A percentile compares a stretch with the other conserved stretches of the same genome.
These are phyloP conservation scores for Drosophila macrospina DNA, from an alignment of 2,888 invertebrate species.

Conservation along the genomic window DNA sequence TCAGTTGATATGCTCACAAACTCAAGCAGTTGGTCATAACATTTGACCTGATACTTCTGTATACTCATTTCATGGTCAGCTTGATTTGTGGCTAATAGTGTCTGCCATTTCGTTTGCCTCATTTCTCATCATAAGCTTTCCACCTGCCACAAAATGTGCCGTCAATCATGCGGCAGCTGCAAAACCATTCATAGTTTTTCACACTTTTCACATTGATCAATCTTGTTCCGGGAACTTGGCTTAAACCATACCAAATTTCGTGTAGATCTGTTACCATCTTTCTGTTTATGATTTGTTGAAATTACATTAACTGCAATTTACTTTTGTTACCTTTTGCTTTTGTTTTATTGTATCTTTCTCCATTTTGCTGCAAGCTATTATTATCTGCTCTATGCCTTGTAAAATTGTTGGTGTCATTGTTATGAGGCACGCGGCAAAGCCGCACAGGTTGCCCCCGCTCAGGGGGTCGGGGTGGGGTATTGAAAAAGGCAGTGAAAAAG, in stretches of 20 bases:
- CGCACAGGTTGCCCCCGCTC: background rate
- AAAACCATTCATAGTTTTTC: conserved; percentile 50
- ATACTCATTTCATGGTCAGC: conserved; percentile 49
- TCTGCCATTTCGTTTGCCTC: conserved; percentile 20
- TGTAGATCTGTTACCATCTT: conserved; percentile 2
- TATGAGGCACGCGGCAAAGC: conserved; percentile 61
- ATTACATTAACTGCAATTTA: conserved; percentile 76
- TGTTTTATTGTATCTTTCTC: conserved; percentile 19
- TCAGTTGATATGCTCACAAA: background rate
- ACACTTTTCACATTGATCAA: conserved; percentile 53
- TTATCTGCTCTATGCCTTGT: conserved; percentile 78
- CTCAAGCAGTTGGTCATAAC: conserved; percentile 51
- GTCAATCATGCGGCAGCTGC: conserved; percentile 40
- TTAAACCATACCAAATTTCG: conserved; percentile 10
- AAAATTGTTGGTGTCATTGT: conserved; percentile 78
- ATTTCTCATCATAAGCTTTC: conserved; percentile 37
- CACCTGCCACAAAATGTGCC: conserved; percentile 30
- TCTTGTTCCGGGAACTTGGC: conserved; percentile 37
- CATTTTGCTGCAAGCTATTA: conserved; percentile 45
- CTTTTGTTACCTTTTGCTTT: conserved; percentile 57
- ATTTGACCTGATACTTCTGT: conserved; percentile 27
- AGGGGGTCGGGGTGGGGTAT: conserved; percentile 11
- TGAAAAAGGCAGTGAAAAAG: conserved; percentile 32
- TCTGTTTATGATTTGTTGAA: conserved; percentile 56
- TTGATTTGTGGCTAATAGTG: conserved; percentile 38